Evolutionary conservation across 2,888 invertebrate genomes (phyloP).

Genomic region (Phrixothrix hirtus): DNA sequence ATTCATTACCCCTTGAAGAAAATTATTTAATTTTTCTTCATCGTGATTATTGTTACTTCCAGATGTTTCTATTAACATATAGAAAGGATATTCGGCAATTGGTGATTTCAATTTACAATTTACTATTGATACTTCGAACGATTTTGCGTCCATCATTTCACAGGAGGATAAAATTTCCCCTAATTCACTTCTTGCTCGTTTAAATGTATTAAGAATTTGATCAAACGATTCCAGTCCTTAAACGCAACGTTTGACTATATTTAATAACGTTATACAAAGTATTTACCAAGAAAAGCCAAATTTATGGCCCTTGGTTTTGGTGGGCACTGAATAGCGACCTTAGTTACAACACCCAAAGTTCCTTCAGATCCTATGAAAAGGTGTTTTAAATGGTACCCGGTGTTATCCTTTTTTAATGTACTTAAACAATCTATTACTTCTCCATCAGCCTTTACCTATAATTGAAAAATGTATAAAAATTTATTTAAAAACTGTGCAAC

Average conservation of each 20-base stretch:
- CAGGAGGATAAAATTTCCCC: conserved; percentile 94
- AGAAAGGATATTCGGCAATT: conserved; percentile 73
- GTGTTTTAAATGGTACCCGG: conserved; percentile 95
- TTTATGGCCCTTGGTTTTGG: conserved; percentile 79
- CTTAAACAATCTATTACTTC: conserved; percentile 83
- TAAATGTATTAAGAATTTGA: conserved; percentile 74
- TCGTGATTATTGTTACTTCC: conserved; percentile 87
- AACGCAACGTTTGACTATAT: conserved; percentile 22
- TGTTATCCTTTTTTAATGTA: conserved; percentile 93
- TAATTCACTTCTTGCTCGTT: conserved; percentile 72
- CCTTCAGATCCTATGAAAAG: conserved; percentile 98
- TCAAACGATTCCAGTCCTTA: conserved; percentile 78
- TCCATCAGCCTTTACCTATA: conserved; percentile 85
- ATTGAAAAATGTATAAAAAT: conserved; percentile 11
- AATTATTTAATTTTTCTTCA: conserved; percentile 79
- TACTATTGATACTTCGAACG: conserved; percentile 68
- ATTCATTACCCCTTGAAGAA: conserved; percentile 75
- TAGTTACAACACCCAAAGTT: conserved; percentile 91
- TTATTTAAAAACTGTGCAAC: neutral
- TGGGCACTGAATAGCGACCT: conserved; percentile 89
- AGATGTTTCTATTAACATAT: conserved; percentile 84
- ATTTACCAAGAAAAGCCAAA: conserved; percentile 86
- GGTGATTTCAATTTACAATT: conserved; percentile 68
- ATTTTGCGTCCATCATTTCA: conserved; percentile 85
- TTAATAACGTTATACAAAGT: neutral